Evolutionary conservation across 1,140 invertebrate species (phyloP).

Genomic region (Zaprionus ornatus): DNA sequence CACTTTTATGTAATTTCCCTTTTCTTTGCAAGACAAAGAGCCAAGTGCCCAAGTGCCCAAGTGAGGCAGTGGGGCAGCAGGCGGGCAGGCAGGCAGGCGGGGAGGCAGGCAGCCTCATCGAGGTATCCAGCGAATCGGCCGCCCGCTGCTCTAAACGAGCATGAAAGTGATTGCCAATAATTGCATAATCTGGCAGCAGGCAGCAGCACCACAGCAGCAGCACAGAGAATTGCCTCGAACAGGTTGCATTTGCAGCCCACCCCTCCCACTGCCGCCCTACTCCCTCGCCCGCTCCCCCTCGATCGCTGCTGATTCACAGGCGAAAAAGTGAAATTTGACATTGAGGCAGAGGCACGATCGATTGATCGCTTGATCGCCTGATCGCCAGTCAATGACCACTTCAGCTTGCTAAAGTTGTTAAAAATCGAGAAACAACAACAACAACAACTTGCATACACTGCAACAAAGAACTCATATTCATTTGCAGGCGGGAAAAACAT

Average conservation of each 20-base stretch:
- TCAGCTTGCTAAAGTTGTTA: slow-evolving; percentile 41
- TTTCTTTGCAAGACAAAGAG: slow-evolving; percentile 61
- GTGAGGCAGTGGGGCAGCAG: background rate
- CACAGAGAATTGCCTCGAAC: slow-evolving; percentile 61
- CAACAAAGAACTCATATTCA: slow-evolving; percentile 71
- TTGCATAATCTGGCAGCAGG: slow-evolving; percentile 70
- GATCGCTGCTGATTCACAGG: slow-evolving; percentile 31
- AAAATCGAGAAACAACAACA: slow-evolving; percentile 36
- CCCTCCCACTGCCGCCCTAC: background rate
- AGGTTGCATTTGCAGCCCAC: slow-evolving; percentile 55
- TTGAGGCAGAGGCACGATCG: slow-evolving; percentile 57
- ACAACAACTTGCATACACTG: slow-evolving; percentile 22
- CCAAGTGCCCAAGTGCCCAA: slow-evolving; percentile 3
- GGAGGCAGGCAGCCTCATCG: slow-evolving; percentile 6
- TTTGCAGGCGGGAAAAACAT: slow-evolving; percentile 46
- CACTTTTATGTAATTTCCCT: slow-evolving; percentile 82
- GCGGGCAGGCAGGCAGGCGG: slow-evolving; percentile 3
- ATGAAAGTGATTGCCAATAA: slow-evolving; percentile 81
- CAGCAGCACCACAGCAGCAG: slow-evolving; percentile 33
- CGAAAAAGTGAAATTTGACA: slow-evolving; percentile 77
- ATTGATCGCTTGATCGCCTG: slow-evolving; percentile 45
- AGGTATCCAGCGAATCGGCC: slow-evolving; percentile 33
- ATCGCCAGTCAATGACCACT: slow-evolving; percentile 58
- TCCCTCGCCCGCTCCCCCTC: background rate
- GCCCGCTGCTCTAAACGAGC: slow-evolving; percentile 76